Evolutionary conservation across 2,888 invertebrate species (phyloP), one percentile per base, ranked within the genome.

Genomic region (Conops quadrifasciatus): DNA sequence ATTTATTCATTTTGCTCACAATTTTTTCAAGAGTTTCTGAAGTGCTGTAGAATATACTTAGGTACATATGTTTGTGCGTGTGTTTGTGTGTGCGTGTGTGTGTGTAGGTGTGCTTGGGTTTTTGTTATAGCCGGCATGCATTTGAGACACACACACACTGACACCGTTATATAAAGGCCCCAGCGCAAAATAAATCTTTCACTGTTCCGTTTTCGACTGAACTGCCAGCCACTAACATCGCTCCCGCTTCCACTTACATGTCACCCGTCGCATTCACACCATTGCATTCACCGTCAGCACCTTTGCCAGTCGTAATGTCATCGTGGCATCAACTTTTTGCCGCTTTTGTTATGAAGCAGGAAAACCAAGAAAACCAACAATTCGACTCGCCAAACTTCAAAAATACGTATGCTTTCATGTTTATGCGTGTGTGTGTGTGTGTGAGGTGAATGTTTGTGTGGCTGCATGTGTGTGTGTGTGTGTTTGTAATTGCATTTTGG

Each of bases 1-100:
- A 36, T 36, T 36, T 9, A 36, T 36, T 73, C 70, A 56, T 75
- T 75, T 72, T 72, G 69, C 67, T 58, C 67, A 58, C 58, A 36
- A 36, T 36, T 36, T n/a, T 9, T 36, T 36, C 36, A 36, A 36
- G 36, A 36, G 36, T 36, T 36, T 36, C 11, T 24, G 21, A 24
- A 58, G 15, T 58, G 26, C n/a, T 58, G 4, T 58, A 21, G 58
- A 24, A 53, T 9, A 36, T 36, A 36, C 9, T 9, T 36, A 36
- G 4, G 9, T 36, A 4, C 9, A 36, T 7, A 36, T 7, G 9
- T 36, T 36, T 7, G 36, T 36, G 36, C 9, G 9, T 7, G 36
- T 36, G 36, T n/a, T n/a, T 19, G 24, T 24, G 58, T 15, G 19
- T 58, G 58, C 58, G 2, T 19, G 21, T 15, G 15, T 58, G 4